These are phyloP conservation scores for Castor canadensis DNA, from an alignment of 2,113 vertebrate genomes.

Conservation along the genomic window DNA sequence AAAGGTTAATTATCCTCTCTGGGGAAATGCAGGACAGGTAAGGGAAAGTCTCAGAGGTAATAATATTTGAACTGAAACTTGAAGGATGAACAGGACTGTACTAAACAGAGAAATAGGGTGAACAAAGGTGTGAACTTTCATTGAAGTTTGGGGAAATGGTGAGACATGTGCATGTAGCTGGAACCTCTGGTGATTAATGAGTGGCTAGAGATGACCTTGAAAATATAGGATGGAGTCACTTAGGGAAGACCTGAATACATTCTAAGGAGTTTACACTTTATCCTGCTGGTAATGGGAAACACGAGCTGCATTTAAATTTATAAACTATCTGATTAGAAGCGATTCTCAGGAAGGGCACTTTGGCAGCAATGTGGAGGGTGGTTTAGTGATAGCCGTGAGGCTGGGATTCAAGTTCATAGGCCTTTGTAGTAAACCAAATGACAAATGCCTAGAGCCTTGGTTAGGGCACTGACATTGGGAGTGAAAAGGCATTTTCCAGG, in stretches of 20 bases:
- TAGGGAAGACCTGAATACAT: background rate
- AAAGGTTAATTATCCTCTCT: background rate
- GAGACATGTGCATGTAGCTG: background rate
- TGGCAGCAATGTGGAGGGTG: background rate
- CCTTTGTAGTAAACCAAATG: background rate
- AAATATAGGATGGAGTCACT: background rate
- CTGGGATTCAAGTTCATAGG: background rate
- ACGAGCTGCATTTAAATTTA: background rate
- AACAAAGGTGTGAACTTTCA: background rate
- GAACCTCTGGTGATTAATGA: background rate
- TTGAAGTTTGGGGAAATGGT: background rate
- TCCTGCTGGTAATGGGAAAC: background rate
- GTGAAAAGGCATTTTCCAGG: background rate
- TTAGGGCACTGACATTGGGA: background rate
- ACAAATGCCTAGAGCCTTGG: background rate
- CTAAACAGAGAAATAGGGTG: background rate
- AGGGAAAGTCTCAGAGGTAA: background rate
- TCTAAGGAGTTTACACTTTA: background rate
- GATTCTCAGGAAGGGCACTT: background rate
- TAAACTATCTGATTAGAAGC: background rate
- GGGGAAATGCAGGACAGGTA: background rate
- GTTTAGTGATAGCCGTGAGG: background rate
- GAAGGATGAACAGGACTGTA: background rate
- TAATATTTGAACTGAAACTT: constrained; percentile 11
- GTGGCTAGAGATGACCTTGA: background rate